Evolutionary conservation across 2,888 invertebrate species (phyloP), one percentile per base, ranked within the genome.

Genomic region (Protophormia terraenovae): DNA sequence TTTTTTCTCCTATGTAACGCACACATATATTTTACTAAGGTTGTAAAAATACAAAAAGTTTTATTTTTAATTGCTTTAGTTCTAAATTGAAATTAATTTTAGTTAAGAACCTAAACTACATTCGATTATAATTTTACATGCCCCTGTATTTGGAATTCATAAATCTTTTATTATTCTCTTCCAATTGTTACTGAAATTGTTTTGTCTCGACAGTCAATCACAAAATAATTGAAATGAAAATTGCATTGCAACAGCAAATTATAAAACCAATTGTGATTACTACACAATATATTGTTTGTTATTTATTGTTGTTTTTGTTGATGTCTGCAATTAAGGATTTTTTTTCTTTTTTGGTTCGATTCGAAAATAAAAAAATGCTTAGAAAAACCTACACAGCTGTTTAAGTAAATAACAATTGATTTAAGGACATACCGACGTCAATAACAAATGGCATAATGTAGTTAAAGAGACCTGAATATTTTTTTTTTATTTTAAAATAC

Each of bases 161-260:
- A 72, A 80, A 77, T 77, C 29, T 73, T 84, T 76, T 50, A 80
- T 71, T 29, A 35, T 16, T 29, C 72, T 35, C 3, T 14, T 45
- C 5, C 55, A 14, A 12, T 14, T 16, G 22, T 80, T 60, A 83
- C 53, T 35, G 35, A 62, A 84, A 45, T 45, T 60, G 50, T 62
- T 38, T n/a, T 55, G 80, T 77, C 83, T 79, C 66, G 67, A 67
- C 79, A 80, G 83, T 47, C 81, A 83, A 73, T 80, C 80, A 83
- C 73, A 83, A 75, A 81, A 69, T 78, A 83, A 81, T 83, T 86
- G 80, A 86, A 83, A 73, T 77, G 64, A 80, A 86, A 86, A 81
- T 86, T 86, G 80, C 76, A 80, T 50, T 79, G 55, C 53, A 69
- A 27, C 53, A 47, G 71, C 58, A 83, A 71, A 77, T 77, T 60